Percentiles rank a stretch among this genome's conserved stretches.
Evolutionary conservation across 1,140 invertebrate genomes (phyloP).

Genomic region (Steinernema khuongi): DNA sequence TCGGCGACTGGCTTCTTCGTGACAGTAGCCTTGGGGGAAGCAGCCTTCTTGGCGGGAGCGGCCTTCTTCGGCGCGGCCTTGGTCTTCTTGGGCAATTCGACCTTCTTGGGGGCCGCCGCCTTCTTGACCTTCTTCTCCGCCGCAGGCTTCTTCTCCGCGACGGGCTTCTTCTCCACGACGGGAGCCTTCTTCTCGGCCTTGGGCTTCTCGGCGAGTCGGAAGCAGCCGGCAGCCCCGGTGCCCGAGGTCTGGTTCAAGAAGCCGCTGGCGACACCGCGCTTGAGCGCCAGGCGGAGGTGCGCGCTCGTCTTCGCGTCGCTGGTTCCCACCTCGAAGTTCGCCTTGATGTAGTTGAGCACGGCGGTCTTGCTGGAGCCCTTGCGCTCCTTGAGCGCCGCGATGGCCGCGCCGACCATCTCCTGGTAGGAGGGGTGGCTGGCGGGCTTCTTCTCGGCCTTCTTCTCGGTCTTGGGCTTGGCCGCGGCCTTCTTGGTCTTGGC

Average conservation of each 20-base stretch:
- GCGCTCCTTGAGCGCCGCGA: conserved; percentile 33
- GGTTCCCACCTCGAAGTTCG: conserved; percentile 58
- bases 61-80: conserved; percentile 16
- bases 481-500: conserved; percentile 7
- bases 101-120: conserved; percentile 22
- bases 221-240: conserved; percentile 40
- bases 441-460: conserved; percentile 21
- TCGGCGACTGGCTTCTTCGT: not conserved
- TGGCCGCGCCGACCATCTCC: conserved; percentile 33
- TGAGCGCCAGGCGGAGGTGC: conserved; percentile 31
- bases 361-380: conserved; percentile 57
- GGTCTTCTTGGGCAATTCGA: conserved; percentile 23
- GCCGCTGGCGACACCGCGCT: conserved; percentile 25
- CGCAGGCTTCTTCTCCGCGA: conserved; percentile 26
- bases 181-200: conserved; percentile 27
- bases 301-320: conserved; percentile 39
- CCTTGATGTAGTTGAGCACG: conserved; percentile 59
- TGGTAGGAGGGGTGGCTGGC: conserved; percentile 36
- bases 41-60: conserved; percentile 18
- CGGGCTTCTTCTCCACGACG: conserved; percentile 28
- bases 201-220: conserved; percentile 38
- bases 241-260: conserved; percentile 34
- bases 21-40: not conserved
- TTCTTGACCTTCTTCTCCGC: conserved; percentile 23
- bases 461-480: conserved; percentile 21